These are phyloP conservation scores for Apodemia hepburni DNA, from an alignment of 2,888 invertebrate species.

Conservation along the genomic window DNA sequence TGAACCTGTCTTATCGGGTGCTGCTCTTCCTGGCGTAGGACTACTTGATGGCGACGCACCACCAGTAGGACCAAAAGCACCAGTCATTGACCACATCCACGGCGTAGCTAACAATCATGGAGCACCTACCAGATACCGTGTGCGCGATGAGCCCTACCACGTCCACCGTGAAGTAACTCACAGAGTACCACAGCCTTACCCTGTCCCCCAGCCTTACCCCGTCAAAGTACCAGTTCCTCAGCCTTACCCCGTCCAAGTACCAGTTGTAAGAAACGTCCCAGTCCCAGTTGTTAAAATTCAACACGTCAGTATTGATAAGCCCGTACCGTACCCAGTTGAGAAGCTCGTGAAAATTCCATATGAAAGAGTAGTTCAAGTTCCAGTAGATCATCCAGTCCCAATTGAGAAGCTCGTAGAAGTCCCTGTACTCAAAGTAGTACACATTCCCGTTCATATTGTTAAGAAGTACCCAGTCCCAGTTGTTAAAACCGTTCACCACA, in stretches of 20 bases:
- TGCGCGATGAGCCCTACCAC: slow-evolving; percentile 64
- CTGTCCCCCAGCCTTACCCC: slow-evolving; percentile 73
- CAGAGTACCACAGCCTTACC: slow-evolving; percentile 77
- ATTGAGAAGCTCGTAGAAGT: slow-evolving; percentile 73
- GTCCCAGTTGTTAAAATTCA: slow-evolving; percentile 79
- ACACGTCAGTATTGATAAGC: slow-evolving; percentile 77
- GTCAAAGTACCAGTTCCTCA: slow-evolving; percentile 78
- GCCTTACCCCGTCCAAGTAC: slow-evolving; percentile 79
- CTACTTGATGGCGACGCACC: slow-evolving; percentile 42
- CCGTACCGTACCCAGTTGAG: slow-evolving; percentile 80
- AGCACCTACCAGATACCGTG: slow-evolving; percentile 60
- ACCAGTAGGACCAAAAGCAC: slow-evolving; percentile 54
- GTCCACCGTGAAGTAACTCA: slow-evolving; percentile 71
- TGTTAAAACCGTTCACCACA: slow-evolving; percentile 70
- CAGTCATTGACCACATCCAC: slow-evolving; percentile 65
- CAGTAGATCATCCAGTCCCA: slow-evolving; percentile 77
- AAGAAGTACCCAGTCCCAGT: slow-evolving; percentile 66
- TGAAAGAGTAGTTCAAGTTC: slow-evolving; percentile 77
- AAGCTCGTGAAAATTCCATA: slow-evolving; percentile 80
- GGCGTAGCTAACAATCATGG: slow-evolving; percentile 62
- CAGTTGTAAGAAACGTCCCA: slow-evolving; percentile 74
- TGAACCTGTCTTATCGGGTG: slow-evolving; percentile 24
- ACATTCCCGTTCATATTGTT: slow-evolving; percentile 63
- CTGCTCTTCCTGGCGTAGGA: slow-evolving; percentile 24
- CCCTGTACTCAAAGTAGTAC: slow-evolving; percentile 74